Base-by-base conservation (phyloP, 2,888 invertebrate genomes). In the Drosophila mettleri region DNA sequence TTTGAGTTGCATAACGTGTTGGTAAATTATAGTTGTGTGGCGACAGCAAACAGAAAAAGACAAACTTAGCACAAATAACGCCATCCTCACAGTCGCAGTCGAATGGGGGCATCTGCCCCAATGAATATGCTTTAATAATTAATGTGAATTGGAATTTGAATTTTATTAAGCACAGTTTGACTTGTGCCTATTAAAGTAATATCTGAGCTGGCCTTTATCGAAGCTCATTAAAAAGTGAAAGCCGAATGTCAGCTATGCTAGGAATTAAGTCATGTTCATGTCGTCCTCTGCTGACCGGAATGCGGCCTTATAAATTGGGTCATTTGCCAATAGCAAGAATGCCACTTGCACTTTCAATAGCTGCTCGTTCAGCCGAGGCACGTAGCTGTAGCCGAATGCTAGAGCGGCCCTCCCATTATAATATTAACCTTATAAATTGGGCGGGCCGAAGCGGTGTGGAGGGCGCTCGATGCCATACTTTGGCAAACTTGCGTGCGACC, bases 371-470 rank as follows among this genome's bases (percentile, higher is more conserved):
- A 51, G 49, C 59, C 58, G 63, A 57, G 63, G 76, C 76, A 82
- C 83, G 72, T 79, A 51, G 18, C 12, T n/a, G 48, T 34, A 38
- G 51, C 49, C 69, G 54, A 66, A 51, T 51, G 20, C 31, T 20
- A 48, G 48, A 48, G 48, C 20, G 48, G 31, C 57, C 53, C 16
- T n/a, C n/a, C 60, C 59, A 78, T 89, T 86, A 88, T 82, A 71
- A 77, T 86, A 83, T 88, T 86, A 85, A 83, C 87, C 88, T 77
- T 88, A 86, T 84, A 84, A 89, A 88, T 88, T 89, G 89, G 81
- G 68, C 53, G 58, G 57, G 38, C 8, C 29, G 12, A 10, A 38
- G 57, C 60, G 66, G 68, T 66, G 24, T 4, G 22, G 77, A 57
- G 65, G 65, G 34, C 4, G 68, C 66, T 69, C 64, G 75, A 62